Conservation (phyloP, 2,888 invertebrate species). For the Pachycephus smyrnensis region DNA sequence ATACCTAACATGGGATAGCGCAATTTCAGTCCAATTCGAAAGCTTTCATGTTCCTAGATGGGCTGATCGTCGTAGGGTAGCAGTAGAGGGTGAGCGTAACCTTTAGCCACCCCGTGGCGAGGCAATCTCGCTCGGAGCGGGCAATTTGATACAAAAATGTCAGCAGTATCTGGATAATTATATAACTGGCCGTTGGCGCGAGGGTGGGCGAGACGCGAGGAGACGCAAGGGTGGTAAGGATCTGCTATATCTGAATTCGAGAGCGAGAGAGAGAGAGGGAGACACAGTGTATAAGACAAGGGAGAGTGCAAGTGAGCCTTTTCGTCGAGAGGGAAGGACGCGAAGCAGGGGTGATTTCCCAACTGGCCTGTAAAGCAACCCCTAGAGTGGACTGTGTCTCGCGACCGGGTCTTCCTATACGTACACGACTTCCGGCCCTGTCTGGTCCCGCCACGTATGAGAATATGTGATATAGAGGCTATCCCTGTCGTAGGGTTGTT, state of each 20-base stretch:
- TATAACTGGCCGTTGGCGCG: conserved; percentile 48
- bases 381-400: conserved; percentile 25
- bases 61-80: conserved; percentile 6
- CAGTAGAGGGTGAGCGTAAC: conserved; percentile 15
- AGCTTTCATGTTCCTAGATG: not conserved
- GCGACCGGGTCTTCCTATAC: conserved; percentile 19
- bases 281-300: conserved; percentile 13
- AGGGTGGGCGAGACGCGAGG: conserved; percentile 9
- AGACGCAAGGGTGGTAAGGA: conserved; percentile 18
- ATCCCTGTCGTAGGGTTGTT: not conserved
- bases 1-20: no score
- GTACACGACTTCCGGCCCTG: conserved; percentile 9
- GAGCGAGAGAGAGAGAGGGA: conserved; percentile 32
- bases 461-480: not conserved
- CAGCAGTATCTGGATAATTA: conserved; percentile 62
- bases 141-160: conserved; percentile 59
- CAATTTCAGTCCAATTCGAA: not conserved
- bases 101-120: conserved; percentile 22
- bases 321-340: conserved; percentile 15
- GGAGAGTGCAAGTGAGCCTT: conserved; percentile 15
- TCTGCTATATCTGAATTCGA: conserved; percentile 28
- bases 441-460: not conserved
- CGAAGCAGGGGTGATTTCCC: conserved; percentile 69
- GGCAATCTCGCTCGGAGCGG: conserved; percentile 35
- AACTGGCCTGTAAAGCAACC: conserved; percentile 69